Evolutionary conservation across 2,888 invertebrate species (phyloP).

Genomic region (Stomorhina lunata): DNA sequence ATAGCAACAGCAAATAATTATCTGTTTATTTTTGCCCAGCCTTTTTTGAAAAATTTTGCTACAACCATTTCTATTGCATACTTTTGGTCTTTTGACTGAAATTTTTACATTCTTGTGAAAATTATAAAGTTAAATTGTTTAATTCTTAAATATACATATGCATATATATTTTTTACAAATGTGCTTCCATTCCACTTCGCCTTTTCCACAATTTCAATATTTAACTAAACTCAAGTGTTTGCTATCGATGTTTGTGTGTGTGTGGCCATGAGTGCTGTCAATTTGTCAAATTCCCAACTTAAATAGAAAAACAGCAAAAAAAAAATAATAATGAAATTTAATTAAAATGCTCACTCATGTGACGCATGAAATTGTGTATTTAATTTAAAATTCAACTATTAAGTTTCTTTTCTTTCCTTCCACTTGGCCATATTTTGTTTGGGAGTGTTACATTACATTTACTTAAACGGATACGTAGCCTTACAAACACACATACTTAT

Average conservation of each 20-base stretch:
- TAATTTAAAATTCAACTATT: conserved; percentile 63
- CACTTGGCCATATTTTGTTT: background rate
- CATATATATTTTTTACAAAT: background rate
- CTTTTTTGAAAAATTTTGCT: conserved; percentile 39
- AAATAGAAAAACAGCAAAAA: conserved; percentile 22
- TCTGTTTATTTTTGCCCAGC: conserved; percentile 6
- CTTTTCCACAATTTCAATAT: background rate
- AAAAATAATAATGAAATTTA: conserved; percentile 63
- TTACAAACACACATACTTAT: background rate
- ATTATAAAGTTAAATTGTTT: conserved; percentile 48
- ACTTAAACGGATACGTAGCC: background rate
- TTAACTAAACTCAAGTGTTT: conserved; percentile 28
- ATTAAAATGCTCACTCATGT: conserved; percentile 66
- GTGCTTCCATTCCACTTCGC: background rate
- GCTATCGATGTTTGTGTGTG: too few relatives aligned
- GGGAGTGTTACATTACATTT: conserved; percentile 44
- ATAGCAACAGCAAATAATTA: background rate
- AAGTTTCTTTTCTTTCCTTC: background rate
- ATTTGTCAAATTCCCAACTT: conserved; percentile 62
- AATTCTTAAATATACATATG: conserved; percentile 4
- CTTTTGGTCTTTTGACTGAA: background rate
- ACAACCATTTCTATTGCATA: background rate
- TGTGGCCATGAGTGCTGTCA: conserved; percentile 62
- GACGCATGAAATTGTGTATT: conserved; percentile 67
- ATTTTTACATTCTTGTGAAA: conserved; percentile 42